A percentile compares a stretch with the other conserved stretches of the same genome.
Conservation (phyloP, 30 jellyfish, hydroid and myxozoan species). For the Hydractinia echinata region DNA sequence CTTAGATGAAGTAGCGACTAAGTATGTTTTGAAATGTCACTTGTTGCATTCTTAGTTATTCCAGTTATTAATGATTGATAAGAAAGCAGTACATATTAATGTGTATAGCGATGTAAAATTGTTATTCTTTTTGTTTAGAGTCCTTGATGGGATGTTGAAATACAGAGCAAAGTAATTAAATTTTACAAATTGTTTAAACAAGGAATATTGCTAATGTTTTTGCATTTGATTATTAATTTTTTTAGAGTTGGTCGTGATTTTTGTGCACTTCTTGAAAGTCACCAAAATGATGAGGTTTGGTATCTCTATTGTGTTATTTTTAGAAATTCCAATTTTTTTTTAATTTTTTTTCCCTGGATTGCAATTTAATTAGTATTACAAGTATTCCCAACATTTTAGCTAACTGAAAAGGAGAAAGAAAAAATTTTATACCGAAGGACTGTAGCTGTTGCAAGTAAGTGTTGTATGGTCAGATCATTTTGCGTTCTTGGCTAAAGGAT, state of each 20-base stretch:
- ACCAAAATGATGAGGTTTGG: slow-evolving; percentile 21
- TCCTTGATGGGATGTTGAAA: slow-evolving; percentile 35
- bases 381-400: background rate
- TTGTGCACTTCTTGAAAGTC: slow-evolving; percentile 7
- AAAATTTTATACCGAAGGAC: background rate
- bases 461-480: background rate
- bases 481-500: too few relatives aligned
- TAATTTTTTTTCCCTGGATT: background rate
- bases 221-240: background rate
- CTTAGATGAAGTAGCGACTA: slow-evolving; percentile 56
- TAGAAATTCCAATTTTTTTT: too few relatives aligned
- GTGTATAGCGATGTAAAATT: background rate
- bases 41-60: background rate
- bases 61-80: background rate
- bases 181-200: background rate
- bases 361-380: background rate
- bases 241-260: slow-evolving; percentile 10
- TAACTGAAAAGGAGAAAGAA: slow-evolving; percentile 11
- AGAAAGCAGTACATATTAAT: background rate
- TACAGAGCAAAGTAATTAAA: slow-evolving; percentile 41
- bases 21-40: slow-evolving; percentile 20
- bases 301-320: background rate
- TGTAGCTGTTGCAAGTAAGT: slow-evolving; percentile 41
- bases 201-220: background rate
- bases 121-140: slow-evolving; percentile 9